These are phyloP conservation scores for Lipophrys pholis DNA, from an alignment of 2,113 vertebrate genomes.

Conservation along the genomic window DNA sequence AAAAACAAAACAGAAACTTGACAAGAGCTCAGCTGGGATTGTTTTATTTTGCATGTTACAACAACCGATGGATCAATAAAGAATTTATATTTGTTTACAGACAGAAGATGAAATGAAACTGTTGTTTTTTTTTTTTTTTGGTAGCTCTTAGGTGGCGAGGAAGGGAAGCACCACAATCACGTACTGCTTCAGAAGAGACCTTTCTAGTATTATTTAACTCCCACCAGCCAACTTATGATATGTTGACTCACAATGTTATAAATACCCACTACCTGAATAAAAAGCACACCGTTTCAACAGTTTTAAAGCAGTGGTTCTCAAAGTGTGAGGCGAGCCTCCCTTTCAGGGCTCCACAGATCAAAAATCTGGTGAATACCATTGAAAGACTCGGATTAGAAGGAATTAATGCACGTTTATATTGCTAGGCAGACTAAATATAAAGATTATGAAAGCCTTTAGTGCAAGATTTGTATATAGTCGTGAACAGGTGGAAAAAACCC, in stretches of 20 bases:
- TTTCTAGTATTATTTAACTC: slow-evolving; percentile 29
- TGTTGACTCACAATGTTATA: slow-evolving; percentile 28
- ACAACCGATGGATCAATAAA: slow-evolving; percentile 68
- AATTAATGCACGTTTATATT: too few species aligned
- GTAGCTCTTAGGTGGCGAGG: slow-evolving; percentile 22
- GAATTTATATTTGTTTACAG: slow-evolving; percentile 75
- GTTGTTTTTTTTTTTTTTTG: slow-evolving; percentile 39
- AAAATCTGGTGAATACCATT: too few species aligned
- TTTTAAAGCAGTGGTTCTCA: slow-evolving; percentile 9
- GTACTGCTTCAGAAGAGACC: slow-evolving; percentile 43
- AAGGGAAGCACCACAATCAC: slow-evolving; percentile 44
- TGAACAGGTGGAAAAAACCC: too few species aligned
- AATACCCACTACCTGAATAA: slow-evolving; percentile 43
- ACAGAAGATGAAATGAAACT: slow-evolving; percentile 45
- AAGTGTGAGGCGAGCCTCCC: too few species aligned
- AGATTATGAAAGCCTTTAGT: too few species aligned
- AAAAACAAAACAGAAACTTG: slow-evolving; percentile 20
- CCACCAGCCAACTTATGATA: slow-evolving; percentile 21
- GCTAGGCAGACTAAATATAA: too few species aligned
- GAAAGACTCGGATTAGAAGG: too few species aligned
- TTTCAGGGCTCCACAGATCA: too few species aligned
- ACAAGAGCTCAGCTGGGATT: slow-evolving; percentile 47
- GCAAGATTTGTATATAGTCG: too few species aligned
- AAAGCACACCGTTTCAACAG: slow-evolving; percentile 38
- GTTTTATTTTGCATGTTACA: slow-evolving; percentile 77